Evolutionary conservation across 2,113 vertebrate species (phyloP).

Genomic region (Trachemys scripta): DNA sequence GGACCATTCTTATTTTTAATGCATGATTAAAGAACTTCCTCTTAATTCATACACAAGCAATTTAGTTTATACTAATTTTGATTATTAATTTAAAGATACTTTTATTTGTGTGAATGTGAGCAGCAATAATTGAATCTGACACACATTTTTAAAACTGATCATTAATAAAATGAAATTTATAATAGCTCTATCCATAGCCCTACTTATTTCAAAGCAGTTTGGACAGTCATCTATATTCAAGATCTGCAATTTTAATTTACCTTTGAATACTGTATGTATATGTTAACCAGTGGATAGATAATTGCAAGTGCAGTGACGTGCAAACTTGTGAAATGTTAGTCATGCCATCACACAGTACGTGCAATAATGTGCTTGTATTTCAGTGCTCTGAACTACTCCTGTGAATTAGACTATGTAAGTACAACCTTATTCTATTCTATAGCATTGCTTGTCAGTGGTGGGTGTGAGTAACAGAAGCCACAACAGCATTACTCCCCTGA

Average conservation of each 20-base stretch:
- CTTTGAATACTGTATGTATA: neutral
- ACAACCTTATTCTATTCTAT: neutral
- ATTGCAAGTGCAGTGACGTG: neutral
- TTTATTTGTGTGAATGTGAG: neutral
- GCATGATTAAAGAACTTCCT: neutral
- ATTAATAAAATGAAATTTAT: neutral
- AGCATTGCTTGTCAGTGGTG: neutral
- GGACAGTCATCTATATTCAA: neutral
- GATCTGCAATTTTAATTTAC: neutral
- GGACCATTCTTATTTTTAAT: neutral
- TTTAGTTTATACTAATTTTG: neutral
- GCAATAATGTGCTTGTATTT: neutral
- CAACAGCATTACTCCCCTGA: neutral
- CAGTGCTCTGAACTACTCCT: neutral
- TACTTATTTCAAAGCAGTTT: neutral
- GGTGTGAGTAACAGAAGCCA: neutral
- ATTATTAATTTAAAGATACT: neutral
- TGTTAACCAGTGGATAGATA: neutral
- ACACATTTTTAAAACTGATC: neutral
- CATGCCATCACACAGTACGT: neutral
- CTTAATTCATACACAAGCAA: neutral
- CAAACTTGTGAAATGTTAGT: neutral
- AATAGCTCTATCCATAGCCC: neutral
- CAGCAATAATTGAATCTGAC: neutral
- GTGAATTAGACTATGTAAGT: rapidly evolving